Conservation (phyloP, 2,113 vertebrate genomes). For the Notarius lentiginosus region DNA sequence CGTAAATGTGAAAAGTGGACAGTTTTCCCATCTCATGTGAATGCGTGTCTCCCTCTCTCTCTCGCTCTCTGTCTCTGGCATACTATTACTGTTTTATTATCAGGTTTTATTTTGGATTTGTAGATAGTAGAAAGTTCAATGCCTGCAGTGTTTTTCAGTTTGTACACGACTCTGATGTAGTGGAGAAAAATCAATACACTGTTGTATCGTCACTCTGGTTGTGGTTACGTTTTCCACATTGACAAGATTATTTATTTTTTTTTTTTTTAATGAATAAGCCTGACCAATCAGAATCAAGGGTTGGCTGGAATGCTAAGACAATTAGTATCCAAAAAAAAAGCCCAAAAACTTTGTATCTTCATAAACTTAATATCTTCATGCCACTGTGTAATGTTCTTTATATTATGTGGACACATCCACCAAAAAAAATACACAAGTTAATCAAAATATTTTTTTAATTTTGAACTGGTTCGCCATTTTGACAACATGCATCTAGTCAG, state of each 20-base stretch:
- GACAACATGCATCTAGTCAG: no score
- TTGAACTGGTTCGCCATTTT: no score
- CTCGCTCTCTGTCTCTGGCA: not conserved
- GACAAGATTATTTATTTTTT: not conserved
- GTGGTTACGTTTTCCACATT: not conserved
- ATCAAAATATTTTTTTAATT: no score
- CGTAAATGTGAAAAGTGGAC: constrained; percentile 61
- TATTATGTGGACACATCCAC: no score
- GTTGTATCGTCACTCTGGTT: not conserved
- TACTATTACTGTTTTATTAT: not conserved
- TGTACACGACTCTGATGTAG: not conserved
- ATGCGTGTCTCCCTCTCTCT: constrained; percentile 24
- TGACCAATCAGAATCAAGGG: not conserved
- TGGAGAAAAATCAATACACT: not conserved
- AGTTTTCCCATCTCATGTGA: constrained; percentile 59
- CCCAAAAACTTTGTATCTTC: no score
- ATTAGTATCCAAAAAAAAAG: not conserved
- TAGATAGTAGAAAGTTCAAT: not conserved
- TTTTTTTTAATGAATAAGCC: not conserved
- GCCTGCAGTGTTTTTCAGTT: not conserved
- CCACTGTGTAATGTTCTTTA: no score
- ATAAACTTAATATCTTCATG: no score
- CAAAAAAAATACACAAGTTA: no score
- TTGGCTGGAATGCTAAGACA: not conserved
- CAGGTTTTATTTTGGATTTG: not conserved